Evolutionary conservation across 2,888 invertebrate genomes (phyloP).

Genomic region (Sarcophaga rosellei): DNA sequence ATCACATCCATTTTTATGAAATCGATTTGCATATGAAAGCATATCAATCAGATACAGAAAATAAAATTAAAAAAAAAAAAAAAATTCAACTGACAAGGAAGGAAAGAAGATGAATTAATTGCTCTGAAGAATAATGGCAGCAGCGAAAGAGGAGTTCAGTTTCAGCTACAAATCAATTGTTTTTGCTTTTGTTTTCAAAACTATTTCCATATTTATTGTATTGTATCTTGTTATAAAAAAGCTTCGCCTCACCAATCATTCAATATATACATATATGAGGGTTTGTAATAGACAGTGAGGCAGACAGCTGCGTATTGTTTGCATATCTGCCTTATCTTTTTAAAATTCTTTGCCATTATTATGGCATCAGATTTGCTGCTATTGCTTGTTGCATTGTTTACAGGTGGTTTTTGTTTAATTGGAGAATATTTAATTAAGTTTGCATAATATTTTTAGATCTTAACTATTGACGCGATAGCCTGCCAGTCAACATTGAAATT

Average conservation of each 20-base stretch:
- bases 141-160: background rate
- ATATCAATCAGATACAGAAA: conserved; percentile 5
- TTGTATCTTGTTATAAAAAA: conserved; percentile 9
- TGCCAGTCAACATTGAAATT: conserved; percentile 28
- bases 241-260: background rate
- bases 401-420: conserved; percentile 16
- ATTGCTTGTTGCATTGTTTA: background rate
- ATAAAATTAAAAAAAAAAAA: background rate
- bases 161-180: conserved; percentile 11
- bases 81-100: conserved; percentile 25
- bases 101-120: conserved; percentile 14
- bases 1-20: background rate
- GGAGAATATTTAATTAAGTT: background rate
- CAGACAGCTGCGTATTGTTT: background rate
- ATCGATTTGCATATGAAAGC: conserved; percentile 59
- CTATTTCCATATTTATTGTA: conserved; percentile 19
- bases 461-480: background rate
- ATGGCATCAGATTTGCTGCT: background rate
- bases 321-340: background rate
- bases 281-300: background rate
- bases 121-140: background rate
- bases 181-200: background rate
- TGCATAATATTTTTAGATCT: conserved; percentile 17
- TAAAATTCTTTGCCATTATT: background rate
- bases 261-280: background rate